Percentiles rank a stretch among this genome's conserved stretches.
Conservation (phyloP, 2,888 invertebrate genomes). For the Ephialtes manifestator region DNA sequence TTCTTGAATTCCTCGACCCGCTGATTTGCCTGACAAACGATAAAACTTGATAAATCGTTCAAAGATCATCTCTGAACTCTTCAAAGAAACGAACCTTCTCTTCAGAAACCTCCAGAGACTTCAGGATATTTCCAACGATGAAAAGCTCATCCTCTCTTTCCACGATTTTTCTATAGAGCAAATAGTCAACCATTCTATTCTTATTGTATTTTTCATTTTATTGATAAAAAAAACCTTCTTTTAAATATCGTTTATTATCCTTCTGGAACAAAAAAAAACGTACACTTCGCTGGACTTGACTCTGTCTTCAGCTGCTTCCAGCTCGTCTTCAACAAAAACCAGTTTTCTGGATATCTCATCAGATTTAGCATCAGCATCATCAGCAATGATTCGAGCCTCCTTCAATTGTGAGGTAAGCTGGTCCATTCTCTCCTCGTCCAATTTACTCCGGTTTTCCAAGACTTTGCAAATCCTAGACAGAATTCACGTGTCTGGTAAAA, state of each 20-base stretch:
- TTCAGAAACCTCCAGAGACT: constrained; percentile 90
- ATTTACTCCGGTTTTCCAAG: constrained; percentile 89
- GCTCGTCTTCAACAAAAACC: constrained; percentile 90
- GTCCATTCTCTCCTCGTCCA: constrained; percentile 90
- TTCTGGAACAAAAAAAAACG: constrained; percentile 70
- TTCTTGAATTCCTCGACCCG: constrained; percentile 89
- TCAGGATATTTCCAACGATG: constrained; percentile 91
- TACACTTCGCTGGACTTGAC: constrained; percentile 89
- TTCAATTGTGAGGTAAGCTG: constrained; percentile 89
- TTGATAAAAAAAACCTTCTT: not conserved
- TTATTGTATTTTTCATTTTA: not conserved
- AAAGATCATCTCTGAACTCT: constrained; percentile 9
- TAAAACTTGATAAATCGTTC: constrained; percentile 39
- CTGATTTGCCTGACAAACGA: constrained; percentile 87
- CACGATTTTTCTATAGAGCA: constrained; percentile 87
- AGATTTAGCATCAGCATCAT: constrained; percentile 90
- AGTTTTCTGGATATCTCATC: constrained; percentile 90
- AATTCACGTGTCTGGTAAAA: constrained; percentile 29
- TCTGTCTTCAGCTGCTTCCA: constrained; percentile 90
- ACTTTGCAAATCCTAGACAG: constrained; percentile 88
- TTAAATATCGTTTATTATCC: too few species aligned
- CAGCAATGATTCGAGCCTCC: constrained; percentile 90
- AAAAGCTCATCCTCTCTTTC: constrained; percentile 91
- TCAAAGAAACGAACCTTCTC: constrained; percentile 86
- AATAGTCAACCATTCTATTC: constrained; percentile 25